Evolutionary conservation across 2,113 vertebrate genomes (phyloP), one percentile per base, ranked within the genome.

Genomic region (Dicerorhinus sumatrensis): DNA sequence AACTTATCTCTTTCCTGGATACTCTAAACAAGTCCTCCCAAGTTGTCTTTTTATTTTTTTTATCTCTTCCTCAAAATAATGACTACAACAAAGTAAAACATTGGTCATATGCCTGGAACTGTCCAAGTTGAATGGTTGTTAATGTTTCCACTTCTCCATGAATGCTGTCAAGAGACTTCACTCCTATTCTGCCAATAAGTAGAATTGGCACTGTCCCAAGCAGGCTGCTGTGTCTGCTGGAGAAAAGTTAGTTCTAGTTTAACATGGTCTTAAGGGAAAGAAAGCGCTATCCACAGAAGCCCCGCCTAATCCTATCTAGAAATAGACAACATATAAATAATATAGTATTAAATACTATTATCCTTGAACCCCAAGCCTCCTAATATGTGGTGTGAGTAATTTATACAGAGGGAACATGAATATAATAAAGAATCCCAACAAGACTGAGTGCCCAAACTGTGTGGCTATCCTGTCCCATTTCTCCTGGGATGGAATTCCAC

Each of bases 311-410:
- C 82, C 54, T 87, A 21, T 63, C 33, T 90, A 80, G 27, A 79
- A 39, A 31, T 77, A 82, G 36, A 63, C 25, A 75, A 63, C 48
- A 27, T 67, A n/a, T 92, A 80, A 97, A 39, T 96, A 91, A 82
- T 54, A 33, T 5, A 91, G 27, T 77, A 54, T 89, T 89, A 87
- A 92, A 73, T 70, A 89, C 56, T 63, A 29, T 36, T 77, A 62
- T 77, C 29, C 36, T 89, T 31, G 54, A 98, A 83, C 54, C 70
- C 73, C 88, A n/a, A 85, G 12, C 21, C 39, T 88, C 67, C 58
- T 91, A 62, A 27, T 85, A 51, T 46, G 11, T 86, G 27, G 3
- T 86, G 10, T 92, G 33, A 69, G 29, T 58, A 65, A 29, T 42
- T 80, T 87, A 25, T 63, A 54, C 48, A 82, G 76, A 67, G 29